phyloP scores from a whole-genome alignment of 64 coral and sea anemone species.

The Dendrophyllia cribrosa region DNA sequence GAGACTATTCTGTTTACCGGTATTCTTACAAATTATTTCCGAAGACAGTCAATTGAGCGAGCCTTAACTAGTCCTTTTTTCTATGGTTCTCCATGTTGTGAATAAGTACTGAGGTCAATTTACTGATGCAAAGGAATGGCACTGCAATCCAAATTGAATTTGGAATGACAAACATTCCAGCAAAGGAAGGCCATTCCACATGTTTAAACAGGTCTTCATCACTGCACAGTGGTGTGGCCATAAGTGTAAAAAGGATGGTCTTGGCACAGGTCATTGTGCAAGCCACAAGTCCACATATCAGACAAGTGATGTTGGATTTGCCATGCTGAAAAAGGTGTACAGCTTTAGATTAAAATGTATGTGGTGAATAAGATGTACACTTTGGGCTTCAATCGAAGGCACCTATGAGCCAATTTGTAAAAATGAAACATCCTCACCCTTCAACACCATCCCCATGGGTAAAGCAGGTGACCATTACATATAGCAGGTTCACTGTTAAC shows the following conservation, averaged over 20 bases:
- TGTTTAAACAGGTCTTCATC: slow-evolving; percentile 27
- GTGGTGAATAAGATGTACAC: too few species aligned
- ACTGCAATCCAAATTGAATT: slow-evolving; percentile 68
- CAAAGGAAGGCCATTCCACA: slow-evolving; percentile 2
- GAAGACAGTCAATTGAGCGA: too few species aligned
- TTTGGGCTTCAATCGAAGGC: too few species aligned
- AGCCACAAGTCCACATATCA: slow-evolving; percentile 6
- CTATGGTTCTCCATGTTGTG: background rate
- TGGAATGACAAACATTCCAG: slow-evolving; percentile 46
- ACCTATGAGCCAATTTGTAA: too few species aligned
- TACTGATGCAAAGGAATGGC: slow-evolving; percentile 48
- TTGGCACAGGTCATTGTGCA: slow-evolving; percentile 71
- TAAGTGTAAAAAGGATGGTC: slow-evolving; percentile 57
- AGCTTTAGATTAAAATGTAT: background rate
- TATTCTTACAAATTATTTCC: too few species aligned
- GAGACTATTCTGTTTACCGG: too few species aligned
- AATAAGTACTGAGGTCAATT: background rate
- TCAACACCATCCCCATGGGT: too few species aligned
- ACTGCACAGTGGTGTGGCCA: slow-evolving; percentile 28
- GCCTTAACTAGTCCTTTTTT: background rate
- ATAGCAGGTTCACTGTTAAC: too few species aligned
- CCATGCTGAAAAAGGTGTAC: background rate
- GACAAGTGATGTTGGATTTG: background rate
- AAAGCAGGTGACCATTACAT: too few species aligned
- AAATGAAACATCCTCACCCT: too few species aligned